These are phyloP conservation scores for Mastomys coucha DNA, from an alignment of 2,113 vertebrate genomes.

Conservation along the genomic window DNA sequence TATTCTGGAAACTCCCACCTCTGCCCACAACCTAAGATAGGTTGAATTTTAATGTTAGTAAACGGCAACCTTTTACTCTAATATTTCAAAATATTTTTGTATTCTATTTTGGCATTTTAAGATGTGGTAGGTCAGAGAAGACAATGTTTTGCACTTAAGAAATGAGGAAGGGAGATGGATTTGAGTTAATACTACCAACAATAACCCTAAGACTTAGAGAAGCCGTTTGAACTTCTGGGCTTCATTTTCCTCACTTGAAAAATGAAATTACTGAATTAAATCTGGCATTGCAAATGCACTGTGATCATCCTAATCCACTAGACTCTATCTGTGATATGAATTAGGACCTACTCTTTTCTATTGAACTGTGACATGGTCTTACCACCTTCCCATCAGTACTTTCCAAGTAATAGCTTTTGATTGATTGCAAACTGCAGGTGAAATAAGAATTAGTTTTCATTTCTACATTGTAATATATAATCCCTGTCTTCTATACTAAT, in stretches of 20 bases:
- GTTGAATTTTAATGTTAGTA: not conserved
- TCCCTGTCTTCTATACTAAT: not conserved
- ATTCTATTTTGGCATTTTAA: not conserved
- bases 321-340: slow-evolving; percentile 22
- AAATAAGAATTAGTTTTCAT: slow-evolving; percentile 35
- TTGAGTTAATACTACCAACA: not conserved
- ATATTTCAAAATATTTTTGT: not conserved
- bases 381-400: not conserved
- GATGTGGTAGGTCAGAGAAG: not conserved
- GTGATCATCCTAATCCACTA: slow-evolving; percentile 1
- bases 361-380: slow-evolving; percentile 40
- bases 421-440: not conserved
- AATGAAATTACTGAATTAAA: slow-evolving; percentile 32
- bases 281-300: not conserved
- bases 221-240: not conserved
- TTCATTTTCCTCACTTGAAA: not conserved
- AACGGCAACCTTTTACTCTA: not conserved
- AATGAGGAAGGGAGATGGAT: not conserved
- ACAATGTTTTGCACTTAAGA: not conserved
- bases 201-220: not conserved
- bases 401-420: slow-evolving; percentile 49
- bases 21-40: not conserved
- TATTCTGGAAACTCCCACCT: not conserved
- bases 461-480: not conserved
- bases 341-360: not conserved